Conservation (phyloP, 1,140 invertebrate genomes). For the Cryptotermes secundus region DNA sequence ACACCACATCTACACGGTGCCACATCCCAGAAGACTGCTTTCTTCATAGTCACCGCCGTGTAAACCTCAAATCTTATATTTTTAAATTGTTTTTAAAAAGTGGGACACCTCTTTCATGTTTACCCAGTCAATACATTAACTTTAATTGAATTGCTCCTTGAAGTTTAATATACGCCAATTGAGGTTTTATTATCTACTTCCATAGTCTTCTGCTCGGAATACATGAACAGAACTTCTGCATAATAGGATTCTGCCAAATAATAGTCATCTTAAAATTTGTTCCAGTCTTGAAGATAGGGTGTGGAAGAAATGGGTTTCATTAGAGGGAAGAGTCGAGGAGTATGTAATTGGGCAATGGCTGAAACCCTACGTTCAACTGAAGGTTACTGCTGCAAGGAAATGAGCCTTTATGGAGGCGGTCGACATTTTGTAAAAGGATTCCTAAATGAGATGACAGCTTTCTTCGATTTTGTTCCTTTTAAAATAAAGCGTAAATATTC, state of each 20-base stretch:
- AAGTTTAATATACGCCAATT: no score
- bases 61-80: no score
- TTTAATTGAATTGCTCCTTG: no score
- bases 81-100: no score
- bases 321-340: neutral
- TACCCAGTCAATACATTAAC: no score
- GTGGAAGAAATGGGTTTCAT: slow-evolving; percentile 10
- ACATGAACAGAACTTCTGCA: neutral
- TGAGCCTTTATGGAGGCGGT: neutral
- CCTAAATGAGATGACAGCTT: neutral
- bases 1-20: no score
- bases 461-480: neutral
- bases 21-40: no score
- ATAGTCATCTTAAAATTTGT: neutral
- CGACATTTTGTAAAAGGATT: neutral
- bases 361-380: neutral
- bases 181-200: no score
- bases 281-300: neutral
- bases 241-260: neutral
- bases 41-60: no score
- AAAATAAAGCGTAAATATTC: neutral
- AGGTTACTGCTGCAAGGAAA: neutral
- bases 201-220: no score
- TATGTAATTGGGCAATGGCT: neutral
- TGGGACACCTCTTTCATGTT: no score